A percentile compares a stretch with the other conserved stretches of the same genome.
These are phyloP conservation scores for Pluvialis apricaria DNA, from an alignment of 2,113 vertebrate genomes.

Conservation along the genomic window DNA sequence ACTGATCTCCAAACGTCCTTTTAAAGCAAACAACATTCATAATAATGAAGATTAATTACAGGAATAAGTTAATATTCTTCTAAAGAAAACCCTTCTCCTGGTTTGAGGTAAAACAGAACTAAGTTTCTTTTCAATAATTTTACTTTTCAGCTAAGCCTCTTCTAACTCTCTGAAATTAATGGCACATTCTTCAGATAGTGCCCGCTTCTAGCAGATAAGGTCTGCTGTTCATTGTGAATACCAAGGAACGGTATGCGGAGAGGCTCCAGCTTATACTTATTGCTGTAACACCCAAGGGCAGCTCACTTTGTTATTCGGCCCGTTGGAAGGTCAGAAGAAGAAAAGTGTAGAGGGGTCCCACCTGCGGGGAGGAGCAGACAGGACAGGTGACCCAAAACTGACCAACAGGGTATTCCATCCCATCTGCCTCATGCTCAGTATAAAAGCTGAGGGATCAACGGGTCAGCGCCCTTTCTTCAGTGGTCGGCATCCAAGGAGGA, in stretches of 20 bases:
- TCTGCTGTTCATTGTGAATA: not conserved
- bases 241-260: not conserved
- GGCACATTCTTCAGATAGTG: not conserved
- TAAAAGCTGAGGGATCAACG: not conserved
- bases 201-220: not conserved
- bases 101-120: not conserved
- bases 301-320: no score
- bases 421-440: no score
- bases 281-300: not conserved
- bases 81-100: not conserved
- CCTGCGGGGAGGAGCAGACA: not conserved
- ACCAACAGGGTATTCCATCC: not conserved
- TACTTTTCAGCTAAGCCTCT: not conserved
- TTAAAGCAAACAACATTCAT: not conserved
- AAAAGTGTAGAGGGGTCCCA: not conserved
- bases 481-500: not conserved
- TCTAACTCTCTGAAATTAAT: not conserved
- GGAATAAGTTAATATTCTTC: not conserved
- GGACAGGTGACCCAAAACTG: not conserved
- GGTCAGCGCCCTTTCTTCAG: not conserved
- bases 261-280: not conserved
- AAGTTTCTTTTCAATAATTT: not conserved
- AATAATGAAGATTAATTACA: not conserved
- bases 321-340: not conserved
- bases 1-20: not conserved